Conservation (phyloP, 2,113 vertebrate genomes). For the Furnarius figulus region DNA sequence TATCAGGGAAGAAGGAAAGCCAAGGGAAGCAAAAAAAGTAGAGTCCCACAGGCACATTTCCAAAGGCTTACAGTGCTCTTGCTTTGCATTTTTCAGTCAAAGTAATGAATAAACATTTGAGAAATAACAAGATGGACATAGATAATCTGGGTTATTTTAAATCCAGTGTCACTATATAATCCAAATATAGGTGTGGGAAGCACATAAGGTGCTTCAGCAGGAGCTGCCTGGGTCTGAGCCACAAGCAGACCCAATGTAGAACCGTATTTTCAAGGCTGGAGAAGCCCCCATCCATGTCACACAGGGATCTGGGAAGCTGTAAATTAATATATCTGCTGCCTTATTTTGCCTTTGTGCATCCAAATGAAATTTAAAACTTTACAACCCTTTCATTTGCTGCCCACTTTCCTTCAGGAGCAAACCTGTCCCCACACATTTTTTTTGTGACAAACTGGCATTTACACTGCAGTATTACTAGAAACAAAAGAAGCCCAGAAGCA, state of each 20-base stretch:
- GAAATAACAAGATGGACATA: background rate
- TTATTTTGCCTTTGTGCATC: background rate
- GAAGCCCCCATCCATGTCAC: background rate
- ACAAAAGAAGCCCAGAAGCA: background rate
- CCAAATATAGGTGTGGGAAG: background rate
- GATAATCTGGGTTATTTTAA: background rate
- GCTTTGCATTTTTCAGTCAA: background rate
- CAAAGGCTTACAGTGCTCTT: background rate
- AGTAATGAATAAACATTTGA: background rate
- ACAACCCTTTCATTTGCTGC: background rate
- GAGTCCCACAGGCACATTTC: background rate
- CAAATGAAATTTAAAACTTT: background rate
- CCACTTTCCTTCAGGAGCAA: background rate
- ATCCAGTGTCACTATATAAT: background rate
- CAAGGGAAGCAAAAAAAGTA: slow-evolving; percentile 1
- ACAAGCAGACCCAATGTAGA: background rate
- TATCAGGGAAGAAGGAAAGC: slow-evolving; percentile 1
- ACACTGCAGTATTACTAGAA: background rate
- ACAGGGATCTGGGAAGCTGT: background rate
- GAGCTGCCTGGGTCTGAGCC: background rate
- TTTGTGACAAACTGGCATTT: background rate
- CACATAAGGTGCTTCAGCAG: background rate
- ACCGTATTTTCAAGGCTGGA: background rate
- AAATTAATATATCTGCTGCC: background rate
- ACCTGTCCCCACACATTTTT: background rate